Evolutionary conservation across 2,888 invertebrate species (phyloP), one percentile per base, ranked within the genome.

Genomic region (Machimus rusticus): DNA sequence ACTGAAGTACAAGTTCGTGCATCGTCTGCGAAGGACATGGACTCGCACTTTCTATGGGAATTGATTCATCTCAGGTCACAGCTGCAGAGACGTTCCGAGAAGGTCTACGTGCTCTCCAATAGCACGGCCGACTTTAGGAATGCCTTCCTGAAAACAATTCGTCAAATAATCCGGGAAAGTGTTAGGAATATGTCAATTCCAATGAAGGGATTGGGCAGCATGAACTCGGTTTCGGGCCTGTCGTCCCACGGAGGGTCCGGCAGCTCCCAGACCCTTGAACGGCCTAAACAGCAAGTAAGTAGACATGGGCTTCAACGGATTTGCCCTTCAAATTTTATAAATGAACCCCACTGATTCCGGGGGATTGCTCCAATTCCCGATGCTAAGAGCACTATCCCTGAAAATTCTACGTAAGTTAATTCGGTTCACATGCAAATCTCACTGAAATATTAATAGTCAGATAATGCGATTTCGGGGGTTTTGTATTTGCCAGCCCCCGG

Each of bases 181-280:
- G 99, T 99, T 76, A 95, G 98, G 90, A 98, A 98, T 93, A 99
- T 99, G 99, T 97, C 97, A 91, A 96, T 99, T 93, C 98, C 98
- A 87, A 95, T 95, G 90, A 96, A 97, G 90, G 95, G 95, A 66
- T 92, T 94, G 81, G 94, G 94, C 66, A 93, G 93, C 89, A 94
- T 94, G 4, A 92, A 93, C 77, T 92, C 92, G 79, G 91, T 93
- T 5, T 91, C 92, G 84, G 92, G 92, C 16, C 89, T 92, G 79
- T 94, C 94, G 78, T 91, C 91, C 12, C 92, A 92, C 88, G 87
- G 94, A 81, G 91, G 91, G 88, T 91, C 92, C 82, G 93, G 93
- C 87, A 94, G 93, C 90, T 94, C 94, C 87, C 94, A 94, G 90
- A 95, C 95, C 0, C 92, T 95, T 88, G 95, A 95, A 90, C 92